Conservation (phyloP, 2,888 invertebrate genomes). For the Onchidella celtica region DNA sequence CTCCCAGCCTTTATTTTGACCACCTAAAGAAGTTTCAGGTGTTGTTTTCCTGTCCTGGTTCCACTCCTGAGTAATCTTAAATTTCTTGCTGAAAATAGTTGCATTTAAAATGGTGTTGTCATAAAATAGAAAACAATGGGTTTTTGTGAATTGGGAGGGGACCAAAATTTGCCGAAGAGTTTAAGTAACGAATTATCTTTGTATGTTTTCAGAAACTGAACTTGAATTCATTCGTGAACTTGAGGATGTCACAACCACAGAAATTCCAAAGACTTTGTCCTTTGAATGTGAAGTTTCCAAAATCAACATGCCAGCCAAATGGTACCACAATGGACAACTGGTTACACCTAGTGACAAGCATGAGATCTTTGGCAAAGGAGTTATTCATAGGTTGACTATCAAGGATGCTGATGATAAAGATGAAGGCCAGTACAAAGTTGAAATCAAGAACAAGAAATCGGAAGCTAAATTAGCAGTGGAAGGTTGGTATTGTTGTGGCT, state of each 20-base stretch:
- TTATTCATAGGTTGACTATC: constrained; percentile 73
- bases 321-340: constrained; percentile 94
- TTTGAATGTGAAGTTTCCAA: constrained; percentile 91
- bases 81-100: too few species aligned
- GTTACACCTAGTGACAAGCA: constrained; percentile 83
- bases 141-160: too few species aligned
- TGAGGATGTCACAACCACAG: constrained; percentile 72
- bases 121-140: too few species aligned
- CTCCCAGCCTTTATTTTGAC: too few species aligned
- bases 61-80: too few species aligned
- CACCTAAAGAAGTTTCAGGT: too few species aligned
- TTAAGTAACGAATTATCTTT: too few species aligned
- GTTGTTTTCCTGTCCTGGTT: too few species aligned
- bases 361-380: constrained; percentile 71
- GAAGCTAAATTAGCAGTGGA: constrained; percentile 76
- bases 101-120: too few species aligned
- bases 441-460: constrained; percentile 73
- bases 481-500: too few species aligned
- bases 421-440: constrained; percentile 73
- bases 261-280: constrained; percentile 70
- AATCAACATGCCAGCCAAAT: constrained; percentile 82
- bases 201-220: constrained; percentile 69
- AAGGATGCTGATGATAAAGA: constrained; percentile 71
- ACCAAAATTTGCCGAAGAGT: too few species aligned
- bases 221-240: constrained; percentile 74